Conservation (phyloP, 1,140 invertebrate species). For the Papilio aristodemus region DNA sequence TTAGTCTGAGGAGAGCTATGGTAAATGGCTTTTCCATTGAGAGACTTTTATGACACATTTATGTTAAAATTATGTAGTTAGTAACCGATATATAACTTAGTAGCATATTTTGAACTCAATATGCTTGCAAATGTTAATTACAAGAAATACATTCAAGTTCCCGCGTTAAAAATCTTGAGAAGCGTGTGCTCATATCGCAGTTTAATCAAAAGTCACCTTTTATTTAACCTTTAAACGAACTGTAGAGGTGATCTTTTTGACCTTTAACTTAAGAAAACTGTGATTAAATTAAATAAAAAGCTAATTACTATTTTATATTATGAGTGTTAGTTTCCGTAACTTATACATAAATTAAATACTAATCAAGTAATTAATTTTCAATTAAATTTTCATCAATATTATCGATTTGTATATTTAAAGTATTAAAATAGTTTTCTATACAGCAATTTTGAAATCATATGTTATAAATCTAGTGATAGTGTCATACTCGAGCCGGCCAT, state of each 20-base stretch:
- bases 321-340: too few species aligned
- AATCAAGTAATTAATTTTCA: too few species aligned
- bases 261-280: neutral
- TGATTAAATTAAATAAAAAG: neutral
- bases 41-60: too few species aligned
- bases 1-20: too few species aligned
- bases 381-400: too few species aligned
- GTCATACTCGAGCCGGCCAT: constrained; percentile 43
- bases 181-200: neutral
- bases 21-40: too few species aligned
- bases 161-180: neutral
- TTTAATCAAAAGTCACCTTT: neutral
- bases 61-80: too few species aligned
- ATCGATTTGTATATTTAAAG: too few species aligned
- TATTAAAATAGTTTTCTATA: neutral
- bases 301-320: neutral
- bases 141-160: neutral
- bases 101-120: too few species aligned
- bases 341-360: too few species aligned
- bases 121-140: too few species aligned
- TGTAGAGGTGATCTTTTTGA: constrained; percentile 12
- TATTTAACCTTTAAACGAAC: neutral
- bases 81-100: too few species aligned
- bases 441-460: neutral
- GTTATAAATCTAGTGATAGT: constrained; percentile 26